Conservation (phyloP, 2,888 invertebrate genomes). For the Dolichopus griseipennis region DNA sequence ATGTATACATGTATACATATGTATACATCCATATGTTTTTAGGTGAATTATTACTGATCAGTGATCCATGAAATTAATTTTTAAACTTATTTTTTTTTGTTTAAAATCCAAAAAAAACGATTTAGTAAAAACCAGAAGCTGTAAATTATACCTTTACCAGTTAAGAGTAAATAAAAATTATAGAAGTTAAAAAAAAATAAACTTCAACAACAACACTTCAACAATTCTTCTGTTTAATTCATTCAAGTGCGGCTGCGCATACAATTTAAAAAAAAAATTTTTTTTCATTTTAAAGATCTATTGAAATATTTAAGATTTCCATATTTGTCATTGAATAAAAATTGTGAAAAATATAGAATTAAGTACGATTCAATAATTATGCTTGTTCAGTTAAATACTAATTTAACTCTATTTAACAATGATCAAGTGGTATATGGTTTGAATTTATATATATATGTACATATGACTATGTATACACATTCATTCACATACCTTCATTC, state of each 20-base stretch:
- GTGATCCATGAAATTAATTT: slow-evolving; percentile 4
- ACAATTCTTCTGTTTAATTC: background rate
- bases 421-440: background rate
- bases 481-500: no score
- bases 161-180: background rate
- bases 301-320: slow-evolving; percentile 1
- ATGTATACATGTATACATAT: no score
- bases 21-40: background rate
- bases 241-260: background rate
- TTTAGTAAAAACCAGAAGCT: background rate
- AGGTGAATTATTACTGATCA: background rate
- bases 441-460: no score
- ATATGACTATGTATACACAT: no score
- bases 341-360: background rate
- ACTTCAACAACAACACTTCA: background rate
- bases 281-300: background rate
- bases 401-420: background rate
- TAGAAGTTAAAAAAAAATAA: background rate
- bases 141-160: background rate
- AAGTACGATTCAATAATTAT: background rate
- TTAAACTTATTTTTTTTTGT: no score
- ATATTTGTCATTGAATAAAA: background rate
- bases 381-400: background rate
- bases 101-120: no score
- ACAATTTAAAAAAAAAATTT: background rate